A percentile compares a stretch with the other conserved stretches of the same genome.
phyloP scores from a whole-genome alignment of 2,113 vertebrate species.

The Atherinomorus stipes region DNA sequence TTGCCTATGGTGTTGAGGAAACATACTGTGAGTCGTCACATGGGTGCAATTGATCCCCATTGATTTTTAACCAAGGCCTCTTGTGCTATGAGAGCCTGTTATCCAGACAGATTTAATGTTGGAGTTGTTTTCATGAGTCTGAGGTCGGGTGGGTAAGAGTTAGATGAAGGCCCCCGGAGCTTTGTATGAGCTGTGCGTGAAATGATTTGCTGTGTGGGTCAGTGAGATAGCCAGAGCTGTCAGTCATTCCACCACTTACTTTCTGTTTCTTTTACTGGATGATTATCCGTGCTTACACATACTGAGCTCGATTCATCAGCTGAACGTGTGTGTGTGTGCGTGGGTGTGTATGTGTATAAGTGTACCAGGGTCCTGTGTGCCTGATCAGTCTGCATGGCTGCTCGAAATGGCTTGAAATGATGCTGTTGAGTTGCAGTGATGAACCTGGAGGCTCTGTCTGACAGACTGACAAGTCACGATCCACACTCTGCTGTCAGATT shows the following conservation, averaged over 20 bases:
- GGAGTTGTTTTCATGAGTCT: slow-evolving; percentile 40
- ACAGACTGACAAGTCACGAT: slow-evolving; percentile 42
- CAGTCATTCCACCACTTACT: slow-evolving; percentile 46
- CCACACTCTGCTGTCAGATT: slow-evolving; percentile 32
- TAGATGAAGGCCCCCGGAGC: slow-evolving; percentile 35
- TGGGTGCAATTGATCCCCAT: slow-evolving; percentile 45
- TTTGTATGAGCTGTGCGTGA: slow-evolving; percentile 33
- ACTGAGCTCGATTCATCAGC: not conserved
- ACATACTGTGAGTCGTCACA: slow-evolving; percentile 24
- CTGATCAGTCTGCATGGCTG: not conserved
- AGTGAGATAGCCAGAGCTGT: slow-evolving; percentile 56
- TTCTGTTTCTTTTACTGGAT: slow-evolving; percentile 34
- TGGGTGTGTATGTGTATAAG: not conserved
- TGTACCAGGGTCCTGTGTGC: slow-evolving; percentile 1
- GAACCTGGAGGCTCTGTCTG: slow-evolving; percentile 25
- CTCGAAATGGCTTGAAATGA: not conserved
- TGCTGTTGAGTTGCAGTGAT: slow-evolving; percentile 18
- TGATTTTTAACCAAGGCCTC: slow-evolving; percentile 42
- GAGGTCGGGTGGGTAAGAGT: slow-evolving; percentile 20
- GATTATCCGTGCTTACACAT: slow-evolving; percentile 31
- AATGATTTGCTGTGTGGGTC: slow-evolving; percentile 58
- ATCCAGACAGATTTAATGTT: slow-evolving; percentile 44
- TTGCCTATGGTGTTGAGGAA: slow-evolving; percentile 41
- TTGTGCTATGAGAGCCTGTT: slow-evolving; percentile 33
- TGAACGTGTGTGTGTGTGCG: not conserved